Conservation (phyloP, 2,888 invertebrate species). For the Polylopha cassiicola region DNA sequence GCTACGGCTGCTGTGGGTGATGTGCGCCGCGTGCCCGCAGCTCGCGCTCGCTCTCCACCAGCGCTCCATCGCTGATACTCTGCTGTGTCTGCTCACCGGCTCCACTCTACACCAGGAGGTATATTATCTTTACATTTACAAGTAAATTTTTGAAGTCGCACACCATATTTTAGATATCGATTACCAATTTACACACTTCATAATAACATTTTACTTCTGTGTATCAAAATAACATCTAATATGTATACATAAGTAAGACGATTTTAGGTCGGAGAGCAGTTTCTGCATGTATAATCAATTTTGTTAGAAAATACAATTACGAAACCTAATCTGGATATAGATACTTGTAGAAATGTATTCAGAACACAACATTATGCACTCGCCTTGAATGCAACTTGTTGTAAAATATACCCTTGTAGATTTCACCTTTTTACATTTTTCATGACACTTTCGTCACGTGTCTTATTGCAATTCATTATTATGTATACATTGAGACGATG, state of each 20-base stretch:
- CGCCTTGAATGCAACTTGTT: too few relatives aligned
- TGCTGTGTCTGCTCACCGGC: conserved; percentile 96
- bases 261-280: too few relatives aligned
- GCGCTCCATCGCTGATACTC: conserved; percentile 96
- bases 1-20: conserved; percentile 95
- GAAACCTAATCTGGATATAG: too few relatives aligned
- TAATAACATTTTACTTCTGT: too few relatives aligned
- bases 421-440: background rate
- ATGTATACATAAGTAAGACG: too few relatives aligned
- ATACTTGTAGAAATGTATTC: too few relatives aligned
- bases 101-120: conserved; percentile 80
- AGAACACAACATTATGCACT: too few relatives aligned
- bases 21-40: conserved; percentile 97
- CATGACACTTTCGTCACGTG: conserved; percentile 3
- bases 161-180: too few relatives aligned
- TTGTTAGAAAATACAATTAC: too few relatives aligned
- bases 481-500: background rate
- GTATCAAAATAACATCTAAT: too few relatives aligned
- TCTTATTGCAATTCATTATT: conserved; percentile 6
- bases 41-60: conserved; percentile 93
- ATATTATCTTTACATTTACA: background rate
- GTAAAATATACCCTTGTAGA: conserved; percentile 2
- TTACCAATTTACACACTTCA: too few relatives aligned
- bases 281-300: too few relatives aligned
- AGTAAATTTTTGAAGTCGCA: conserved; percentile 11